phyloP scores from a whole-genome alignment of 2,888 invertebrate genomes.

The Tyria jacobaeae region DNA sequence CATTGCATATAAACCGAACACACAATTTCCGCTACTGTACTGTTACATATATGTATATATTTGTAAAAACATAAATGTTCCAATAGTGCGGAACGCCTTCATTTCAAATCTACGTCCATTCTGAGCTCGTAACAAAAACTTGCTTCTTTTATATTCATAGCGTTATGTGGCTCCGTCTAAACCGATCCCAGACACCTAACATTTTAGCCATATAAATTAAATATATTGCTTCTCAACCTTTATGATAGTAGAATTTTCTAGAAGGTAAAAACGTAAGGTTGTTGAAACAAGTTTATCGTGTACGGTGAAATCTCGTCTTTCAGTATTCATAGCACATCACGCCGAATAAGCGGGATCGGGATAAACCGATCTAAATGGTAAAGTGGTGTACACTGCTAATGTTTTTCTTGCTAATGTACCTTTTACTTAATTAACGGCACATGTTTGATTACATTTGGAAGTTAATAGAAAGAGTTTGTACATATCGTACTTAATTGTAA shows the following conservation, averaged over 20 bases:
- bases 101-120: constrained; percentile 27
- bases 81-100: constrained; percentile 28
- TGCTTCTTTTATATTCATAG: constrained; percentile 52
- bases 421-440: constrained; percentile 40
- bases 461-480: background rate
- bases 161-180: constrained; percentile 18
- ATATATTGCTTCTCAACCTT: constrained; percentile 17
- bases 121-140: constrained; percentile 28
- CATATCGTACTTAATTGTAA: background rate
- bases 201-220: constrained; percentile 19
- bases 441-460: constrained; percentile 8
- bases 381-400: constrained; percentile 49
- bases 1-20: background rate
- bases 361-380: constrained; percentile 57
- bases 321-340: constrained; percentile 56
- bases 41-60: constrained; percentile 27
- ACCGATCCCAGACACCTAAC: constrained; percentile 16
- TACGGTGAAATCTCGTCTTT: constrained; percentile 36
- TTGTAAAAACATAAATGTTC: constrained; percentile 30
- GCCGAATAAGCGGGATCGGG: constrained; percentile 50
- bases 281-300: constrained; percentile 29
- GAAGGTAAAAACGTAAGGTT: constrained; percentile 30
- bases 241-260: constrained; percentile 20
- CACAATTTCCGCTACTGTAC: constrained; percentile 20
- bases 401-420: constrained; percentile 40